phyloP scores from a whole-genome alignment of 2,888 invertebrate species.

The Alcis repandata region DNA sequence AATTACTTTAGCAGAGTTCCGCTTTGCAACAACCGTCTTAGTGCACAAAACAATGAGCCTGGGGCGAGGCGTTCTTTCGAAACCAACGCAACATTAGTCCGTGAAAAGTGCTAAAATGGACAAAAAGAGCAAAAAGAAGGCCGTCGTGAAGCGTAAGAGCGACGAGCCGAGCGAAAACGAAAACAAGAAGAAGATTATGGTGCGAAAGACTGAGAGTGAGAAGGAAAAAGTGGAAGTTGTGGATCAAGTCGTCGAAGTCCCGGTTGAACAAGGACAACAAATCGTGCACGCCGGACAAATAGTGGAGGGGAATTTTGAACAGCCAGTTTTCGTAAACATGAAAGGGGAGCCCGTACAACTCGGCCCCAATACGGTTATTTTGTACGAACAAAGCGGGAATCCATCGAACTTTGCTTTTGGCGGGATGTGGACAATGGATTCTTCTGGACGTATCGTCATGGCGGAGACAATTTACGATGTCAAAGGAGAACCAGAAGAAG shows the following conservation, averaged over 20 bases:
- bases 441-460: constrained; percentile 82
- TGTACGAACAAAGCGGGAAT: constrained; percentile 82
- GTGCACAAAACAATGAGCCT: constrained; percentile 60
- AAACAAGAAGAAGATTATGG: constrained; percentile 78
- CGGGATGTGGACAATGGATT: constrained; percentile 85
- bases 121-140: constrained; percentile 84
- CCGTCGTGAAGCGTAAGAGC: constrained; percentile 81
- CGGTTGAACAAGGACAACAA: constrained; percentile 80
- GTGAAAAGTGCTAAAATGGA: constrained; percentile 77
- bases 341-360: constrained; percentile 82
- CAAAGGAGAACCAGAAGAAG: constrained; percentile 82
- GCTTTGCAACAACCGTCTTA: constrained; percentile 13
- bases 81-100: constrained; percentile 34
- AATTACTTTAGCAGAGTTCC: background rate
- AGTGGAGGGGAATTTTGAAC: constrained; percentile 82
- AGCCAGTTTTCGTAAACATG: constrained; percentile 84
- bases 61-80: constrained; percentile 64
- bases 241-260: constrained; percentile 80
- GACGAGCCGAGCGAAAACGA: constrained; percentile 77
- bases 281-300: constrained; percentile 81
- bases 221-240: constrained; percentile 80
- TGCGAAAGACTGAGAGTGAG: constrained; percentile 70
- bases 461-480: constrained; percentile 84
- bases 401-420: constrained; percentile 82
- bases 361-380: constrained; percentile 82